A percentile compares a stretch with the other conserved stretches of the same genome.
Evolutionary conservation across 2,113 vertebrate genomes (phyloP).

Genomic region (Zosterops japonicus): DNA sequence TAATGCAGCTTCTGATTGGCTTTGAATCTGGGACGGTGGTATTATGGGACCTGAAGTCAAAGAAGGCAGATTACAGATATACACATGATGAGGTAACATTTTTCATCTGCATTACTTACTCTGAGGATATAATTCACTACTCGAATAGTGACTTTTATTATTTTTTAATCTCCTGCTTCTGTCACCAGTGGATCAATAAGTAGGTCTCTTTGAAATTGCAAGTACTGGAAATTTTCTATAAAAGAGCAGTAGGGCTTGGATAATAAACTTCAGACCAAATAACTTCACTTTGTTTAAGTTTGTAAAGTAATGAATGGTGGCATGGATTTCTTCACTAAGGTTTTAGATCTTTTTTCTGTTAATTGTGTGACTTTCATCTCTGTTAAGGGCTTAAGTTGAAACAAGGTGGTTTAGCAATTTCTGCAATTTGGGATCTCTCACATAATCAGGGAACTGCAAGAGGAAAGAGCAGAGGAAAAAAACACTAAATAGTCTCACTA

Average conservation of each 20-base stretch:
- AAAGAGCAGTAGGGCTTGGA: neutral
- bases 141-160: neutral
- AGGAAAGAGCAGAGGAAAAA: neutral
- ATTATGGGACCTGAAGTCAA: slow-evolving; percentile 98
- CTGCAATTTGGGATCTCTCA: neutral
- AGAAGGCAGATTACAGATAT: slow-evolving; percentile 98
- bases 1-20: slow-evolving; percentile 94
- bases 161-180: neutral
- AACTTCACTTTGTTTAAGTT: neutral
- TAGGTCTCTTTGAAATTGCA: neutral
- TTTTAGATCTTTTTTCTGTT: neutral
- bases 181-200: neutral
- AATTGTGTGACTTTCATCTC: neutral
- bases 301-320: neutral
- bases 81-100: slow-evolving; percentile 93
- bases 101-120: neutral
- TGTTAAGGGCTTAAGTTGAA: neutral
- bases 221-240: neutral
- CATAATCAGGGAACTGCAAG: neutral
- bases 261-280: neutral
- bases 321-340: neutral
- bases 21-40: slow-evolving; percentile 96
- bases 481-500: neutral
- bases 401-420: neutral
- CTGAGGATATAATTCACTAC: neutral